These are phyloP conservation scores for honey bee (Apis mellifera) DNA, from an alignment of 1,140 invertebrate genomes.

Conservation along the genomic window DNA sequence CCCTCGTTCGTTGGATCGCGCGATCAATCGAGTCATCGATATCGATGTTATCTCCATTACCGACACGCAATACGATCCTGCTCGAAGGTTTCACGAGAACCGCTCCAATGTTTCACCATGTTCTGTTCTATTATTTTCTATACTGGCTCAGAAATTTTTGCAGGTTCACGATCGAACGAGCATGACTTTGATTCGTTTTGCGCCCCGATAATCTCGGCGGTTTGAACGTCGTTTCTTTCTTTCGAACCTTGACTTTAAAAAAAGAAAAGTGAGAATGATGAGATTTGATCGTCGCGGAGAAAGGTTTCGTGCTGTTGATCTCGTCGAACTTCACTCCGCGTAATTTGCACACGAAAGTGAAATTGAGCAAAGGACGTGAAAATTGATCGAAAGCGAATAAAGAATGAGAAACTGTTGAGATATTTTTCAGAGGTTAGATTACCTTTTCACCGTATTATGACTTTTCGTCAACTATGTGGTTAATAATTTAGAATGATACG, in stretches of 20 bases:
- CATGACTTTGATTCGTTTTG: not conserved
- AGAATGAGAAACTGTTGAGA: no score
- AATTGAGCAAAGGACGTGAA: not conserved
- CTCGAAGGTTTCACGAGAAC: not conserved
- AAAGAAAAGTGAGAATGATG: not conserved
- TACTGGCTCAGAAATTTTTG: not conserved
- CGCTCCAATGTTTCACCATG: not conserved
- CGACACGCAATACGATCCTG: not conserved
- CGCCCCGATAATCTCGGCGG: not conserved
- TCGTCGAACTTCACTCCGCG: not conserved
- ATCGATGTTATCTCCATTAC: constrained; percentile 13
- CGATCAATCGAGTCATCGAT: constrained; percentile 33
- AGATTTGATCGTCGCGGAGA: not conserved
- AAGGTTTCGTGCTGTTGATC: not conserved
- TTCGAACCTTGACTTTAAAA: not conserved
- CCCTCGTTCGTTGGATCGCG: not conserved
- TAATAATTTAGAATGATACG: not conserved
- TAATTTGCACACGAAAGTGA: not conserved
- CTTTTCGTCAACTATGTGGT: not conserved
- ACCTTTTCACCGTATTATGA: no score
- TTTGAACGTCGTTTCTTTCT: not conserved
- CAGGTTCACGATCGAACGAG: not conserved
- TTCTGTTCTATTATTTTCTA: no score
- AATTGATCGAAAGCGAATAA: not conserved
- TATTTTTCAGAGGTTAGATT: no score